Conservation (phyloP, 2,888 invertebrate genomes). For the Pristionchus fissidentatus region DNA sequence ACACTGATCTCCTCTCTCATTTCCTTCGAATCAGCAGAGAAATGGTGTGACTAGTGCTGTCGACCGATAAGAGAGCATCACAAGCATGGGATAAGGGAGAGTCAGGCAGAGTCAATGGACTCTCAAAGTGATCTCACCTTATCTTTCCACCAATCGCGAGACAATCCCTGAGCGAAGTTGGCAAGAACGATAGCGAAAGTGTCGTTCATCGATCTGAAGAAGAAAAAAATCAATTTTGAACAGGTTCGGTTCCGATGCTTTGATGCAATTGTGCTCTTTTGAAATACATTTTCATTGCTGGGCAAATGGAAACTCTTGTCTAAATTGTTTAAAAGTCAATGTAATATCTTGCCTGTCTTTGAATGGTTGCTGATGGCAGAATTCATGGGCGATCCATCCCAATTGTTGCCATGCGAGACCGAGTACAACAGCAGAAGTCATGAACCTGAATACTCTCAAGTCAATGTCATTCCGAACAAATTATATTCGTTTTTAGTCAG, state of each 20-base stretch:
- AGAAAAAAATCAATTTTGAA: not conserved
- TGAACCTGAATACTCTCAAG: slow-evolving; percentile 53
- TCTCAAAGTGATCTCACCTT: slow-evolving; percentile 53
- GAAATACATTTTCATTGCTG: not conserved
- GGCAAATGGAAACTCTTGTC: not conserved
- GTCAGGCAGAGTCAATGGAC: not conserved
- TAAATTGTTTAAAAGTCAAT: not conserved
- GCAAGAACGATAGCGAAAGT: slow-evolving; percentile 66
- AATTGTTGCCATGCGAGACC: slow-evolving; percentile 74
- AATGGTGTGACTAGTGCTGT: not conserved
- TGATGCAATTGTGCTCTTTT: not conserved
- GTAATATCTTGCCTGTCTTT: slow-evolving; percentile 53
- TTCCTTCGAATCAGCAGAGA: no score
- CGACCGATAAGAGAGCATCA: not conserved
- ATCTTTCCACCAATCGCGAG: slow-evolving; percentile 75
- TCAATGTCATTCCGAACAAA: not conserved
- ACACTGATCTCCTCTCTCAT: no score
- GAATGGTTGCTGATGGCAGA: slow-evolving; percentile 73
- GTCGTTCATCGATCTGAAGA: slow-evolving; percentile 59
- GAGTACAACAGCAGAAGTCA: slow-evolving; percentile 66
- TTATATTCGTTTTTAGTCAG: not conserved
- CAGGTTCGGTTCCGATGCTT: not conserved
- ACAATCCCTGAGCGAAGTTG: slow-evolving; percentile 72
- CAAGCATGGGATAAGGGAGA: not conserved
- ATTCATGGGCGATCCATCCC: slow-evolving; percentile 72